Base-by-base conservation (phyloP, 2,888 invertebrate species). In the Standfussiana lucernea region DNA sequence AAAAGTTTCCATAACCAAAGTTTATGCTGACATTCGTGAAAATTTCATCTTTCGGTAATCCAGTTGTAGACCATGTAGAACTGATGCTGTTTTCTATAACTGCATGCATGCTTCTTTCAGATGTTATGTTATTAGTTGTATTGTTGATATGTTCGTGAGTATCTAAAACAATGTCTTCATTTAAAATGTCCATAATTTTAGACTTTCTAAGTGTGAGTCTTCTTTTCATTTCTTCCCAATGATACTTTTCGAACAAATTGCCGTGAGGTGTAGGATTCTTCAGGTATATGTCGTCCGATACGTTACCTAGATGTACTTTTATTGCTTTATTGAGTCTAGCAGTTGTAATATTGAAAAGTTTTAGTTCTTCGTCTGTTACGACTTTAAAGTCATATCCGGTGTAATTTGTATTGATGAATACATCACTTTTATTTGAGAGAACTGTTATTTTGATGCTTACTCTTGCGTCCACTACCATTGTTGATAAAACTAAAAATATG, bases 241-340 rank as follows among this genome's bases (percentile, higher is more conserved):
- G 81, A 77, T 84, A 95, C 59, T 91, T 88, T 47, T 91, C 56
- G 72, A 90, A 96, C 15, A 95, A 68, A 73, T 95, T 82, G 0
- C 92, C 91, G 56, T 94, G 94, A 0, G 86, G 79, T 0, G 96
- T 96, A 0, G 95, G 95, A 45, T 96, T 94, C 70, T 88, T 93
- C 2, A 95, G 62, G 73, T 92, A 96, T 24, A 95, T 85, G 13
- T 93, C 89, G 0, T 94, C 86, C 0, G 96, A 95, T 7, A 66
- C 83, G 82, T 85, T 93, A 0, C 95, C 95, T 0, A 96, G 79
- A 86, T 95, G 94, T 0, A 92, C 74, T 71, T 79, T 82, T 3
- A 94, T 82, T 1, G 95, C 95, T 80, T 71, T 82, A 45, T 94
- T 95, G 8, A 96, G 79, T 81, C 93, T 94, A 3, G 87, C 87